Base-by-base conservation (phyloP, 2,888 invertebrate genomes). In the Periphyllus acericola region DNA sequence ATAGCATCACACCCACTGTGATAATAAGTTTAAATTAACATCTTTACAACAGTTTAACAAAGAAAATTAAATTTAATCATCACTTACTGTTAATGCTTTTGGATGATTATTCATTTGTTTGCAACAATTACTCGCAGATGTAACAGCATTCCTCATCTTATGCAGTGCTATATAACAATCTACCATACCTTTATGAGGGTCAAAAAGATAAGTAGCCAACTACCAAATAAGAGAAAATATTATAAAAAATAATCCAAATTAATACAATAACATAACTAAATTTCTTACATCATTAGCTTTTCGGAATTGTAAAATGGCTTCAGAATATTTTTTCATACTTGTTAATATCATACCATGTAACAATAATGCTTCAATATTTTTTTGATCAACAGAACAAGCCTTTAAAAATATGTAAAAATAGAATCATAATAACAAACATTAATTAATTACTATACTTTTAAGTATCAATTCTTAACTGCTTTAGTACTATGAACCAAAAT, bases 131-230 rank as follows among this genome's bases (percentile, higher is more conserved):
- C 94, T 93, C 0, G 96, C 96, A 91, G 95, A 93, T 21, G 94
- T 93, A 21, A 95, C 93, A 0, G 96, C 96, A 91, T 96, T 96
- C 90, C 95, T 92, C 52, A 94, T 92, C 86, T 96, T 93, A 90
- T 94, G 94, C 91, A 94, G 92, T 3, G 94, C 94, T 72, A 95
- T 92, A 90, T 96, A 96, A 91, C 95, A 94, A 90, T 95, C 95
- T 3, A 96, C 94, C 52, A 96, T 91, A n/a, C 96, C 96, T 91
- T 95, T 94, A 91, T 96, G 95, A 0, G 95, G 93, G 91, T 96
- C 96, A 91, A 94, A 95, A 89, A 95, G 93, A 90, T 93, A 93
- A 66, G 95, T 94, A 88, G 94, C 94, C 79, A 93, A 90, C 90
- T 93, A 93, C 89, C 81, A 34, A 82, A 78, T 72, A 83, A 78